Evolutionary conservation across 2,888 invertebrate genomes (phyloP).

Genomic region (Leptarthrus brevirostris): DNA sequence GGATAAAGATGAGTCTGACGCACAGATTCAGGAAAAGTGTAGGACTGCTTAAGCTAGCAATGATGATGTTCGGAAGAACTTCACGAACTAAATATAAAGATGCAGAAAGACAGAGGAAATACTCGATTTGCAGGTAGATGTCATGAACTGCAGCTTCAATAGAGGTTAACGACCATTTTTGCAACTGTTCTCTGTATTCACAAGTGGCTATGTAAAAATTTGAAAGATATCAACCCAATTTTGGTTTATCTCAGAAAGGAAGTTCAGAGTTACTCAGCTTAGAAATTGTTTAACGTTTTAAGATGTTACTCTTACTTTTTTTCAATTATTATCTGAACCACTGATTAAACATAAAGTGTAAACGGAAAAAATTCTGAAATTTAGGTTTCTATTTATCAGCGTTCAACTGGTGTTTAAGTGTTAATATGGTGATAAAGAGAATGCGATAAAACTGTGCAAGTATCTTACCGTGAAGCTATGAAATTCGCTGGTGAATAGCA

Average conservation of each 20-base stretch:
- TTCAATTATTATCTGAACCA: too few species aligned
- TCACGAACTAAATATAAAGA: conserved; percentile 17
- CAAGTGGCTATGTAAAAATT: neutral
- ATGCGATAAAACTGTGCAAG: neutral
- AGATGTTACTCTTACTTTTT: too few species aligned
- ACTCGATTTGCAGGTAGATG: conserved; percentile 7
- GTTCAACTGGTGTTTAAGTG: too few species aligned
- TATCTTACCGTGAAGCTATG: neutral
- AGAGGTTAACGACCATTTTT: conserved; percentile 44
- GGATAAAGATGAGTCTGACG: too few species aligned
- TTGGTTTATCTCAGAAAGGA: too few species aligned
- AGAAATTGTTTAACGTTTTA: too few species aligned
- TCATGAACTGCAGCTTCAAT: conserved; percentile 31
- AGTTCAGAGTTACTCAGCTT: too few species aligned
- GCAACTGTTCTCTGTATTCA: neutral
- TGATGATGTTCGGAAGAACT: conserved; percentile 1
- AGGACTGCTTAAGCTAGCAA: too few species aligned
- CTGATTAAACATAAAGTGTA: neutral
- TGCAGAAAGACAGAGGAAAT: conserved; percentile 7
- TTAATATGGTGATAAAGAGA: too few species aligned
- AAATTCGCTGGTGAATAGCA: neutral
- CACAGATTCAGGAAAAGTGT: too few species aligned
- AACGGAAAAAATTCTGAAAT: neutral
- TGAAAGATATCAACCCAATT: too few species aligned
- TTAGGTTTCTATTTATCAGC: too few species aligned